Evolutionary conservation across 2,113 vertebrate genomes (phyloP), one percentile per base, ranked within the genome.

Genomic region (Eurypyga helias): DNA sequence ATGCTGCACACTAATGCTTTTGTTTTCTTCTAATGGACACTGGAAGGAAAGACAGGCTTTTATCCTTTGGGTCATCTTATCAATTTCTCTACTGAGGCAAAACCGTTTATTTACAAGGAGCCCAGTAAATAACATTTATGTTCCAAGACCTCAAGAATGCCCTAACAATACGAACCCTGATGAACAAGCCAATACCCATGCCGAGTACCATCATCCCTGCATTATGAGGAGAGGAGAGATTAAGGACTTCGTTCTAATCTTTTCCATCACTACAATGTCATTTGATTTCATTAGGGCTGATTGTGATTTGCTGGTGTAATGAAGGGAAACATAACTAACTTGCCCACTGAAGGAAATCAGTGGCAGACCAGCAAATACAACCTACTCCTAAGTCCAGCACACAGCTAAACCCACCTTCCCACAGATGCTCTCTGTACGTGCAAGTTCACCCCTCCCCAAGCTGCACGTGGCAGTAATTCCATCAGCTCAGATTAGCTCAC

Each of bases 41-140:
- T 75, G 77, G 38, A 73, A 90, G 71, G 61, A 51, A 94, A 89
- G 85, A 19, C 36, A 67, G 87, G 67, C 78, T 94, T 97, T 87
- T 45, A 61, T 71, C 83, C 72, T 84, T 26, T 8, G 12, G 65
- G 80, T 67, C 81, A 60, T 67, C 31, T 67, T 76, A 75, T 18
- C 86, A 86, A 87, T 94, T 97, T 51, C 93, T 96, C 84, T 28
- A 26, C 51, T 31, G 77, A 97, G 83, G 61, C 87, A 97, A 89
- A 97, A 54, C 86, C 82, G 57, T 43, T 97, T 96, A 91, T 97
- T 97, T 96, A 95, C 95, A 69, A 58, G 45, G 64, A 94, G 61
- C 34, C 36, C 77, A 55, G 11, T 31, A 76, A 93, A 94, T 49
- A 45, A 64, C 80, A 34, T 7, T 3, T 34, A 34, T 46, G 51